Percentiles rank a stretch among this genome's conserved stretches.
phyloP scores from a whole-genome alignment of 2,888 invertebrate species.

The Melieria omissa region DNA sequence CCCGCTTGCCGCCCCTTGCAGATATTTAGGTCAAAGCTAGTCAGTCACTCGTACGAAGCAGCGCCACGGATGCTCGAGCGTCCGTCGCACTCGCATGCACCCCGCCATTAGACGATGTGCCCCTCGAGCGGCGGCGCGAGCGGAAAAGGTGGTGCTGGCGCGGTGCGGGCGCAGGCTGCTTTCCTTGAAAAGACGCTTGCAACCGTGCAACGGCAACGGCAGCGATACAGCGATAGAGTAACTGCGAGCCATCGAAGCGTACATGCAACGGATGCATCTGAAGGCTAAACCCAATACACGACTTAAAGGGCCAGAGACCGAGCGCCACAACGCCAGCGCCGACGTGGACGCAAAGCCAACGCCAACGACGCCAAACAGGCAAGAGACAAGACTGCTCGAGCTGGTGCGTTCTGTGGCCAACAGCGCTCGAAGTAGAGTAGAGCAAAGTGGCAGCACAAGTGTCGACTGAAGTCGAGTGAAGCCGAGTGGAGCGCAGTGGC shows the following conservation, averaged over 20 bases:
- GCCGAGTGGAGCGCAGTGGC: too few species aligned
- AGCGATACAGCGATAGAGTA: slow-evolving; percentile 9
- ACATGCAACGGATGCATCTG: slow-evolving; percentile 23
- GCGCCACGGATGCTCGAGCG: slow-evolving; percentile 44
- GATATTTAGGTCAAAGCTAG: slow-evolving; percentile 65
- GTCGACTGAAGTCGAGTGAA: too few species aligned
- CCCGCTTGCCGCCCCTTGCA: slow-evolving; percentile 43
- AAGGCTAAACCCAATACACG: slow-evolving; percentile 22
- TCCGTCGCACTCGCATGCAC: slow-evolving; percentile 12
- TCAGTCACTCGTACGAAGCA: slow-evolving; percentile 61
- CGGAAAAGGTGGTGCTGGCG: background rate
- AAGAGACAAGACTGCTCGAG: background rate
- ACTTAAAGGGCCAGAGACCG: slow-evolving; percentile 1
- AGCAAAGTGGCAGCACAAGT: too few species aligned
- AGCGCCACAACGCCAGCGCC: background rate
- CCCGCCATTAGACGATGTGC: slow-evolving; percentile 10
- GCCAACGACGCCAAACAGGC: background rate
- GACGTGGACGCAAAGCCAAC: background rate
- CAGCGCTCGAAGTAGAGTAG: too few species aligned
- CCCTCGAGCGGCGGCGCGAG: background rate
- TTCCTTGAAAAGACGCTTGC: slow-evolving; percentile 22
- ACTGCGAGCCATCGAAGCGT: slow-evolving; percentile 23
- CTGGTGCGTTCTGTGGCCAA: too few species aligned
- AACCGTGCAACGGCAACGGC: slow-evolving; percentile 3
- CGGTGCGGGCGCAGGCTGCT: background rate